Percentiles rank a stretch among this genome's conserved stretches.
These are phyloP conservation scores for Mizuhopecten yessoensis DNA, from an alignment of 1,140 invertebrate genomes.

Conservation along the genomic window DNA sequence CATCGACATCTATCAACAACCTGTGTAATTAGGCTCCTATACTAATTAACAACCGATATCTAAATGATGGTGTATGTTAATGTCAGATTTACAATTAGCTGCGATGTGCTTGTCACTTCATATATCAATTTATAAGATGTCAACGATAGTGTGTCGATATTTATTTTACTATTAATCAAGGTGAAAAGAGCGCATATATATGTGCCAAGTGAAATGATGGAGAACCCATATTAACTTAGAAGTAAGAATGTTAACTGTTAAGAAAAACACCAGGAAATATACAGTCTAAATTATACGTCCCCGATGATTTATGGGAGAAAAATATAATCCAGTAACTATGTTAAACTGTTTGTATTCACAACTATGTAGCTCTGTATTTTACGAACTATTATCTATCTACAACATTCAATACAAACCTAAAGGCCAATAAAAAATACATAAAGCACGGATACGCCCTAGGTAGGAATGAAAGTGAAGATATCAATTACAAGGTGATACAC, in stretches of 20 bases:
- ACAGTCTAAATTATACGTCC: too few species aligned
- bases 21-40: background rate
- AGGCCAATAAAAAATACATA: background rate
- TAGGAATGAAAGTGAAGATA: background rate
- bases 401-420: too few species aligned
- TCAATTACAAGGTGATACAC: background rate
- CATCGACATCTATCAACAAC: conserved; percentile 27
- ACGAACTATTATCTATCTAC: too few species aligned
- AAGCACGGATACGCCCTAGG: background rate
- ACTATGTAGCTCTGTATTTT: too few species aligned
- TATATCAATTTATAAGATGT: background rate
- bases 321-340: too few species aligned
- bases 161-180: background rate
- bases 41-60: background rate
- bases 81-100: background rate
- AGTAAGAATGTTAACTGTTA: too few species aligned
- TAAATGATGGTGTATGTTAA: background rate
- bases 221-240: too few species aligned
- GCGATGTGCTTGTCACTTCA: background rate
- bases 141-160: background rate
- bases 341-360: too few species aligned
- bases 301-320: too few species aligned
- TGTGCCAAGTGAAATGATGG: too few species aligned
- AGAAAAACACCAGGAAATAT: too few species aligned
- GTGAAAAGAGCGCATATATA: background rate